phyloP scores from a whole-genome alignment of 2,113 vertebrate genomes.

The Hemicordylus capensis region DNA sequence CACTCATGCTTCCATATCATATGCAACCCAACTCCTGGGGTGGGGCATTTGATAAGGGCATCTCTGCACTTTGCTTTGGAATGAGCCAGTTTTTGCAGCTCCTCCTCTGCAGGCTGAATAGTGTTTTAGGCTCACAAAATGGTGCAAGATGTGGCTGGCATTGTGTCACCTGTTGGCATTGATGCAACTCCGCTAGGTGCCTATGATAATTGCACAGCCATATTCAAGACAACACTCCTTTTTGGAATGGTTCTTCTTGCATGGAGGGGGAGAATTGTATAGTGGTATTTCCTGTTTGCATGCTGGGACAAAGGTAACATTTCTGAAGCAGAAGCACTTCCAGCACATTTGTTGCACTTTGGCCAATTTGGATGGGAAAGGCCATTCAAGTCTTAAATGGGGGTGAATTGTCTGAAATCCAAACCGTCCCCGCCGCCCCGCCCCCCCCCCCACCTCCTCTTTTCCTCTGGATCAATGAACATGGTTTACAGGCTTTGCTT shows the following conservation, averaged over 20 bases:
- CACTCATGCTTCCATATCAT: too few relatives aligned
- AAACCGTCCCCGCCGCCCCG: slow-evolving; percentile 42
- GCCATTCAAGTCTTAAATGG: slow-evolving; percentile 14
- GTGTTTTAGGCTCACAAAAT: too few relatives aligned
- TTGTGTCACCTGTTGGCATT: too few relatives aligned
- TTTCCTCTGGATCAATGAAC: slow-evolving; percentile 44
- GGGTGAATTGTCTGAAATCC: slow-evolving; percentile 46
- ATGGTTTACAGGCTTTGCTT: slow-evolving; percentile 37
- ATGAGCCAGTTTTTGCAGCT: too few relatives aligned
- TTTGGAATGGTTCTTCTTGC: not conserved
- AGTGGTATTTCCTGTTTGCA: not conserved
- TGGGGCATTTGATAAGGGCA: too few relatives aligned
- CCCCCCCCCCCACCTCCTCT: too few relatives aligned
- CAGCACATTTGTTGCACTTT: not conserved
- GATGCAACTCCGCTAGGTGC: too few relatives aligned
- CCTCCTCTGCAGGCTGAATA: too few relatives aligned
- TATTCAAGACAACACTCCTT: not conserved
- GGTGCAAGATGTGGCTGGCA: too few relatives aligned
- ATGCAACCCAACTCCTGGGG: too few relatives aligned
- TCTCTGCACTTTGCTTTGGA: too few relatives aligned
- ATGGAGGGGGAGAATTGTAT: not conserved
- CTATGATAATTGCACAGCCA: not conserved
- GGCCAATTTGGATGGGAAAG: not conserved
- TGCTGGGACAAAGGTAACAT: not conserved
- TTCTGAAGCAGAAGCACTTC: not conserved